Base-by-base conservation (phyloP, 2,888 invertebrate genomes). In the Drosophila quinaria region DNA sequence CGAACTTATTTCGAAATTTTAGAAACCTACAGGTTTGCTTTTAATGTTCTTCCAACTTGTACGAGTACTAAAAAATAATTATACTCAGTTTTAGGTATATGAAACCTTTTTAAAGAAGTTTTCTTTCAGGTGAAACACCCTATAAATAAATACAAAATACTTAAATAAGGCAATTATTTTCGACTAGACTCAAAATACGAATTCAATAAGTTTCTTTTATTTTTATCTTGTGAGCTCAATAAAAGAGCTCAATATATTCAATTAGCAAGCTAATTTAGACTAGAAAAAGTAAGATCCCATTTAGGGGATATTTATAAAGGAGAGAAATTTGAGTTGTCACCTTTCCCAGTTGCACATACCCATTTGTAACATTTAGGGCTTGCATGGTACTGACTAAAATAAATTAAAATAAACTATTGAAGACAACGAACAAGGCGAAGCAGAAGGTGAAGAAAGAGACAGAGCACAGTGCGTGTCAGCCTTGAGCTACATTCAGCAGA, bases 401-500 rank as follows among this genome's bases (percentile, higher is more conserved):
- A 29, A 13, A 47, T 47, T 15, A 31, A 50, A 56, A 25, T 0
- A 25, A 56, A 59, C 15, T 35, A 62, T 33, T 51, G 50, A 49
- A 52, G 70, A 61, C 51, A 25, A 19, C 44, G 25, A 55, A n/a
- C 42, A 41, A 11, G 6, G 13, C 8, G 39, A 54, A 55, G 58
- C 25, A 17, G 33, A 3, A 11, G 58, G 25, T 25, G 33, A 44
- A 33, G 41, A 22, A 2, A 22, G 3, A 44, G 41, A 42, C 31
- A 46, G 29, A 29, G 47, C 58, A 62, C 44, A 78, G 80, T 85
- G 81, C 80, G 81, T 82, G 74, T 60, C 65, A 85, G 81, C 81
- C 81, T 82, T 82, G 81, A 67, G 80, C 81, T 80, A 82, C 82
- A 85, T 80, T 64, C 60, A 54, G 72, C 52, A 65, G 78, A 70